Conservation (phyloP, 2,888 invertebrate species). For the Eilema caniola region DNA sequence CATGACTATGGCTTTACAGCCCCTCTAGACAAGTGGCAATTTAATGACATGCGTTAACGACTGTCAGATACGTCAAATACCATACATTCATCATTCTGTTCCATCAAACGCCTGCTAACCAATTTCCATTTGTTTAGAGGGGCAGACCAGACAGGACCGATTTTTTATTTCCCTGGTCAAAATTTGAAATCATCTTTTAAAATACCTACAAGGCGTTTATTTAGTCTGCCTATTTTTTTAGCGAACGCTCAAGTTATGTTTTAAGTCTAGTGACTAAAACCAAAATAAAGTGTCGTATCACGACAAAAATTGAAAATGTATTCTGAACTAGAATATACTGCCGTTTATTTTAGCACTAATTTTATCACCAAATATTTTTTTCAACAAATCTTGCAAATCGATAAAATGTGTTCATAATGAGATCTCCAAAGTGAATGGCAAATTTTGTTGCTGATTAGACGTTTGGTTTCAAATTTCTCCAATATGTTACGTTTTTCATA, state of each 20-base stretch:
- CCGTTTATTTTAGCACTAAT: not conserved
- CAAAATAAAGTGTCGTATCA: not conserved
- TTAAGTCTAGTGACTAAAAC: not conserved
- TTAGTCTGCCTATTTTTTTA: conserved; percentile 3
- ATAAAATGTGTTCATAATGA: conserved; percentile 4
- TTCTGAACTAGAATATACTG: not conserved
- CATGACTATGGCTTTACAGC: no score
- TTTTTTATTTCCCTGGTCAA: conserved; percentile 6
- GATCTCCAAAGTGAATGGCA: not conserved
- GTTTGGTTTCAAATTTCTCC: conserved; percentile 10
- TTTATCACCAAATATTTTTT: not conserved
- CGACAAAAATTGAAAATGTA: not conserved
- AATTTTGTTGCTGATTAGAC: not conserved
- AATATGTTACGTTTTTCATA: conserved; percentile 1
- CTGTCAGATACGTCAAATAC: no score
- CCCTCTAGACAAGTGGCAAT: no score
- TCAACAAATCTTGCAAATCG: not conserved
- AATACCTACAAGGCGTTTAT: conserved; percentile 25
- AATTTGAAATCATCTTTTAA: conserved; percentile 23
- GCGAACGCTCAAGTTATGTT: conserved; percentile 4
- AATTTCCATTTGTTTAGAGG: no score
- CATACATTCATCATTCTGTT: no score
- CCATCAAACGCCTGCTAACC: no score
- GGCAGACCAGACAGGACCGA: not conserved
- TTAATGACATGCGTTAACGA: no score